Evolutionary conservation across 2,888 invertebrate genomes (phyloP), one percentile per base, ranked within the genome.

Genomic region (Cataglyphis cursor): DNA sequence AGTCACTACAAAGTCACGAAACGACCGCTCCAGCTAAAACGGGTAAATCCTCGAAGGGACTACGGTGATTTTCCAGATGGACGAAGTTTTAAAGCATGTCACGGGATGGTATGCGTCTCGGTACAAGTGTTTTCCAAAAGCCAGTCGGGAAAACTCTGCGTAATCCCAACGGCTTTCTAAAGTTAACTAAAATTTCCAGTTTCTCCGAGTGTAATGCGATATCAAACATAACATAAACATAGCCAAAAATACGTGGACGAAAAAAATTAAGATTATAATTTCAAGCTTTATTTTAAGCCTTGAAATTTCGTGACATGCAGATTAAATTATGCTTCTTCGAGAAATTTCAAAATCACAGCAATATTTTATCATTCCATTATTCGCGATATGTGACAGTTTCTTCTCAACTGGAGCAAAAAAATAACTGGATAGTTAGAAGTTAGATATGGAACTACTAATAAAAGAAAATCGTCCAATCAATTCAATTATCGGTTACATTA

Each of bases 21-120:
- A 84, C 74, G 74, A 78, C 68, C 75, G 82, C 82, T 68, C 15
- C 64, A 6, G 59, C 31, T 78, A 68, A 48, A 44, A 54, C n/a
- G 57, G 64, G 61, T 38, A 54, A 61, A 72, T 66, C 61, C 75
- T 75, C 76, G 73, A 75, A 68, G 57, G 68, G 72, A 65, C 70
- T 48, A 41, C 48, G 48, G 44, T 65, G 70, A 85, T 82, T 84
- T 85, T 81, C 81, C 66, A 73, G 82, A 87, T 85, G 85, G 81
- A 82, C 82, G 73, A 88, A 88, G 83, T 88, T 89, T 82, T 76
- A 75, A 85, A 85, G 84, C 78, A 81, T 74, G 82, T 78, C 61
- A 76, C 48, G 75, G 83, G 66, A 86, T 85, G 66, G 66, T 81
- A 82, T 51, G 44, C 82, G 66, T 82, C 48, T 61, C 51, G 59